Evolutionary conservation across 2,888 invertebrate genomes (phyloP), one percentile per base, ranked within the genome.

Genomic region (Allolobophora icterica): DNA sequence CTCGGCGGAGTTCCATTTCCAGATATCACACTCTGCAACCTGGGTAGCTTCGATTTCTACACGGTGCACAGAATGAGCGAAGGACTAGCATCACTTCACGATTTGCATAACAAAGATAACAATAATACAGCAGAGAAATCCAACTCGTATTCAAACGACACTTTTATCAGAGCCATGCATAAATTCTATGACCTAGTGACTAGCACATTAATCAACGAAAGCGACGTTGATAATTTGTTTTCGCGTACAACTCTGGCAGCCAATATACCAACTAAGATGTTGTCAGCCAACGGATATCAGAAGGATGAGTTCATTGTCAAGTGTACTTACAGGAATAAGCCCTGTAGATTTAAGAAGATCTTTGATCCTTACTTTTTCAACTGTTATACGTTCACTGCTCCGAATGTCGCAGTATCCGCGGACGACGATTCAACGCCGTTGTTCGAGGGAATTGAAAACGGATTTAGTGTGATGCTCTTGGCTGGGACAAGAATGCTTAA

Each of bases 401-500:
- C 83, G 6, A 83, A 83, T 83, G 30, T 33, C 83, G 21, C 83
- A 83, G 3, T n/a, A 33, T 30, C 6, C 15, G n/a, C 30, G 24
- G 83, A 33, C 8, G n/a, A 83, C 8, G 33, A 83, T 90, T 91
- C 11, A 6, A 17, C 1, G 45, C 91, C 92, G 24, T 89, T 92
- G 30, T 83, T 33, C 30, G 83, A 83, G 33, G 83, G 83, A 30
- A 83, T 24, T 24, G 83, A 83, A 83, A 83, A 83, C 33, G 83
- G 83, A 24, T 83, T 83, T 33, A 19, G 13, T 83, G 83, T 83
- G n/a, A 83, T 83, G 83, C 83, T 83, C n/a, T 83, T 83, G 83
- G 83, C 83, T 83, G 83, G 83, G 21, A 33, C 90, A 45, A 92
- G 92, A 24, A 92, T 92, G 92, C 84, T 92, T 4, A 83, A 83